Base-by-base conservation (phyloP, 2,888 invertebrate species). In the Noctua fimbriata region DNA sequence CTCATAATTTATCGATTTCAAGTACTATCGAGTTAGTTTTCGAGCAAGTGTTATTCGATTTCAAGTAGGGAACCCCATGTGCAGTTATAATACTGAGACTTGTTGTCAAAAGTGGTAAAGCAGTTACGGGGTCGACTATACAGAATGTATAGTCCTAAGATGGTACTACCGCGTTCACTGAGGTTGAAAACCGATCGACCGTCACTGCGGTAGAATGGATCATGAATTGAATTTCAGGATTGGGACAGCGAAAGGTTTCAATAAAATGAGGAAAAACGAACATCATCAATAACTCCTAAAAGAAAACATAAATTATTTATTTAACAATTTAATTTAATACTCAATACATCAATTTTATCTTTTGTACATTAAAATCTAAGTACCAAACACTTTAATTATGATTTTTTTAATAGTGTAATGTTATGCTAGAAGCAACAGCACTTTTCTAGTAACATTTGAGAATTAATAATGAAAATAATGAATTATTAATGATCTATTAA, bases 271-370 rank as follows among this genome's bases (percentile, higher is more conserved):
- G 47, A 79, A 75, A 75, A 73, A 71, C 16, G 1, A 28, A 65
- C 65, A 66, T 60, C 9, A 75, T 16, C 58, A 69, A 73, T 73
- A 78, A 82, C 49, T 49, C 75, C 65, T 69, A 82, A 87, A 86
- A 80, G 67, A 87, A 90, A 85, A 90, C 84, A 88, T 77, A 72
- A 74, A 84, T 88, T 79, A 82, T 92, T 92, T 92, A 92, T 91
- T 94, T 93, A 95, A 95, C 95, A 95, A 93, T 95, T 95, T 94
- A 95, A 93, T 95, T 93, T 93, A 94, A 93, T 94, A 94, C 92
- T 94, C 92, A 93, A 94, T 94, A 95, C 95, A 95, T 94, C 91
- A 95, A 94, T 94, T 95, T 95, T 89, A 91, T 94, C 90, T 93
- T 95, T 95, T 95, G 95, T 95, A 95, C 95, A 95, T 92, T 94